Conservation (phyloP, 2,113 vertebrate species). For the Vulpes lagopus region DNA sequence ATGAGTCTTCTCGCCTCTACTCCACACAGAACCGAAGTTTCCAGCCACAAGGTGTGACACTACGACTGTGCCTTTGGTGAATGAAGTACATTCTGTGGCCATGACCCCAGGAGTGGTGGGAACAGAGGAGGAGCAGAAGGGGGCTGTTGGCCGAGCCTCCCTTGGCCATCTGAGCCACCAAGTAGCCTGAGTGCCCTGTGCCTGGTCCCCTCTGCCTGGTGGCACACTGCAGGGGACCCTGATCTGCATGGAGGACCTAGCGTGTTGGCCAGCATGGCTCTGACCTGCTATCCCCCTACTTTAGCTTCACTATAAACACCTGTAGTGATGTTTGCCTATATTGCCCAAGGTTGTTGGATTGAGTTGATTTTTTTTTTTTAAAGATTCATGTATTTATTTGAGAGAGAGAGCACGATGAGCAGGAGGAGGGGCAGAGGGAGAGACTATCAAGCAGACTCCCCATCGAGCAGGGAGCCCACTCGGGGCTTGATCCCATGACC, state of each 20-base stretch:
- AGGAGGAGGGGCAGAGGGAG: not conserved
- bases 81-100: not conserved
- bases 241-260: too few species aligned
- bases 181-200: not conserved
- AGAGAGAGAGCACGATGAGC: not conserved
- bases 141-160: not conserved
- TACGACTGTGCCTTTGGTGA: fast-evolving
- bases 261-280: fast-evolving
- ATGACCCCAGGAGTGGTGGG: not conserved
- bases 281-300: not conserved
- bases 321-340: not conserved
- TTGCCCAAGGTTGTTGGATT: not conserved
- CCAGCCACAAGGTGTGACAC: not conserved
- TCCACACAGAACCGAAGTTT: not conserved
- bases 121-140: not conserved
- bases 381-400: not conserved
- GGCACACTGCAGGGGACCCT: fast-evolving
- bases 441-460: not conserved
- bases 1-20: too few species aligned
- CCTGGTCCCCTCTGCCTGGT: not conserved
- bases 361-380: not conserved
- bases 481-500: not conserved
- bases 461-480: not conserved
- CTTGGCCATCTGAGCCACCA: not conserved
- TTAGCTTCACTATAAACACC: too few species aligned